These are phyloP conservation scores for Crematogaster levior DNA, from an alignment of 2,888 invertebrate genomes.

Conservation along the genomic window DNA sequence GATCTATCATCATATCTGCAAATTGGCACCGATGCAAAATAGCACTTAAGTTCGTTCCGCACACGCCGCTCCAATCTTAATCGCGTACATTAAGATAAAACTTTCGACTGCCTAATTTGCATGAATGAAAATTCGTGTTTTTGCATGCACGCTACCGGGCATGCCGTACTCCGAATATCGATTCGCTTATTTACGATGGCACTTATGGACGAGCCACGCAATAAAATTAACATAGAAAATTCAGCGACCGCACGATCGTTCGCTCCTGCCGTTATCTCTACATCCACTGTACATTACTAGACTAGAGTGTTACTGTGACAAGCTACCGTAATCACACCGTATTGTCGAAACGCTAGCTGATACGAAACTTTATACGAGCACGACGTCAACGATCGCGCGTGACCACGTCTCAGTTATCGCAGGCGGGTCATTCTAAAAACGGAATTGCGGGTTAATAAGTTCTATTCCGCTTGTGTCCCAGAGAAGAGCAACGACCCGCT, in stretches of 20 bases:
- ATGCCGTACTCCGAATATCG: background rate
- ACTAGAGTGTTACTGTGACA: conserved; percentile 2
- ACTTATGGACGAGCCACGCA: background rate
- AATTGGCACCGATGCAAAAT: background rate
- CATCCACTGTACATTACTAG: background rate
- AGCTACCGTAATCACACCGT: background rate
- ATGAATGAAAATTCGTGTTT: conserved; percentile 22
- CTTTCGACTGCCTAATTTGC: conserved; percentile 13
- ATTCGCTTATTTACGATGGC: conserved; percentile 5
- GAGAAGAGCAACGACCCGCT: conserved; percentile 74
- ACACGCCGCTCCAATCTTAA: conserved; percentile 7
- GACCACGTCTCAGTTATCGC: conserved; percentile 16
- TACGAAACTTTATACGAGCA: background rate
- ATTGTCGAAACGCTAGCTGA: background rate
- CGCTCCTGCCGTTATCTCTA: background rate
- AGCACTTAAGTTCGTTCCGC: background rate
- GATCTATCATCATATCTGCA: conserved; percentile 16
- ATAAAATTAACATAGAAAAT: conserved; percentile 6
- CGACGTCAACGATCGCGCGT: background rate
- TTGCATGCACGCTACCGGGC: background rate
- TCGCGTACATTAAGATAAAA: conserved; percentile 20
- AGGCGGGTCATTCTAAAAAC: conserved; percentile 37
- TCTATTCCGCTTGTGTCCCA: conserved; percentile 4
- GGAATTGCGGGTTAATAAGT: background rate
- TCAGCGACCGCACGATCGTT: background rate